Evolutionary conservation across 1,140 invertebrate genomes (phyloP), one percentile per base, ranked within the genome.

Genomic region (Chionoecetes opilio): DNA sequence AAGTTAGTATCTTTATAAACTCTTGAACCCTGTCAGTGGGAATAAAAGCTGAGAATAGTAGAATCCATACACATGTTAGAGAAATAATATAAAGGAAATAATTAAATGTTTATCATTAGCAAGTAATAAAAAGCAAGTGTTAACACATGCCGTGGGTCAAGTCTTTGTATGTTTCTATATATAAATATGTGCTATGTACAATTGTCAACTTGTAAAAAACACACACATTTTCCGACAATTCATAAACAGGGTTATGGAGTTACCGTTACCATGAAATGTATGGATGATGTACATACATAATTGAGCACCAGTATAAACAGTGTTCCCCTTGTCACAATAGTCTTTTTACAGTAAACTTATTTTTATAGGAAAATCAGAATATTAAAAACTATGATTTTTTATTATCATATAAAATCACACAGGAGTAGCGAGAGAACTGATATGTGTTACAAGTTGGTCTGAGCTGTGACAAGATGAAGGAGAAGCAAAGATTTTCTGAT

Each of bases 361-460:
- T n/a, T n/a, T n/a, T 17, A 53, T 37, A 53, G 86, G 14, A 90
- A 90, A 94, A 75, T 89, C 89, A 94, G 6, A 94, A 90, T n/a
- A 63, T 37, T 38, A 26, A 32, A 93, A 93, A 93, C 92, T 87
- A 93, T 93, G 35, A 93, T 63, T 95, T 95, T 95, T 95, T 95
- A 95, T 95, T 95, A 95, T 95, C 75, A 92, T 95, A 95, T 95
- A 95, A 95, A 95, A 95, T 95, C 94, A 95, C 94, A 95, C 94
- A 95, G 90, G 94, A 95, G 94, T 95, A 95, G 94, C 94, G 90
- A 95, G 90, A 95, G 94, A 95, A 95, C 90, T 95, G 94, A 95
- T 95, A 95, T 95, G 94, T 95, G 94, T 95, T 95, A 95, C 94
- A 95, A 92, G 94, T 95, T 95, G 94, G 94, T 92, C 91, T 95